Base-by-base conservation (phyloP, 2,888 invertebrate species). In the Tetragonula carbonaria region DNA sequence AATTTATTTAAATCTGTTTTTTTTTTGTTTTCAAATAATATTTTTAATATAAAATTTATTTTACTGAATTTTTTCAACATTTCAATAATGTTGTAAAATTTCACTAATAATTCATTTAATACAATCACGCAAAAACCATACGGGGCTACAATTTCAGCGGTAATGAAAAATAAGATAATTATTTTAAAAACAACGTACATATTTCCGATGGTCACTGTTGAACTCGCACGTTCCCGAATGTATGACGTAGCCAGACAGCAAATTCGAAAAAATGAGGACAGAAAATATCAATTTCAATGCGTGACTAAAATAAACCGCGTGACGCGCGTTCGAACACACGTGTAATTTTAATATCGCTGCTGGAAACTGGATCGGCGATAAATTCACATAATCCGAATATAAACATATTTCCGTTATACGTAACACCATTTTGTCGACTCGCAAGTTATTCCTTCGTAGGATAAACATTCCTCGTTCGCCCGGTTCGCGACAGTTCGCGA, bases 271-370 rank as follows among this genome's bases (percentile, higher is more conserved):
- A 33, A 23, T 28, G 21, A 8, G 51, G 23, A 74, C 67, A 55
- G 78, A 72, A 77, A 82, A 79, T 68, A 68, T 82, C 66, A 82
- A 59, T 80, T 55, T 75, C 50, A 16, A 14, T 55, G 33, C 82
- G 80, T 75, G 82, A 75, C 62, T 38, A 16, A 75, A 82, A 72
- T 82, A 82, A 82, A 79, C 57, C 63, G 14, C 28, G 14, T n/a
- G 67, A 5, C 11, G 18, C 70, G 33, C 16, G 28, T 14, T 51
- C 53, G 66, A 62, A 53, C 50, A 53, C 50, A 45, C 14, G 53
- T 62, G 63, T 57, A 63, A 80, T 82, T 80, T 82, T 79, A 82
- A 82, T 75, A 57, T 33, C 82, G 79, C 72, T 74, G n/a, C 33
- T 53, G 71, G 57, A 53, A 53, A 79, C 66, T 23, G 38, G n/a